These are phyloP conservation scores for Thalpophila matura DNA, from an alignment of 2,888 invertebrate genomes.

Conservation along the genomic window DNA sequence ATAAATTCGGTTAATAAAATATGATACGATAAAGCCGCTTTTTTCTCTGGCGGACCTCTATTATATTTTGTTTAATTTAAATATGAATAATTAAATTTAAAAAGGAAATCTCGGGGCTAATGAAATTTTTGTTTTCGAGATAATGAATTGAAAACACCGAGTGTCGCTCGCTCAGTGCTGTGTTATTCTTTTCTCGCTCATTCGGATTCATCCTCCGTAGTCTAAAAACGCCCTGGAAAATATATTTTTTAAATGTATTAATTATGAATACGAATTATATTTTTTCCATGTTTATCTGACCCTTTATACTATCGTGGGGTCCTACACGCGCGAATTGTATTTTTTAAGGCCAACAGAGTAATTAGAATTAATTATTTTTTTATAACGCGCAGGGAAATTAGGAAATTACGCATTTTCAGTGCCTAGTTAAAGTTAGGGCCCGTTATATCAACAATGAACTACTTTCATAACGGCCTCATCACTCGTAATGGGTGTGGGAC, in stretches of 20 bases:
- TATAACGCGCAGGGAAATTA: constrained; percentile 45
- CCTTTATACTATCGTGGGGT: constrained; percentile 74
- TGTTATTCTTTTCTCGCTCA: constrained; percentile 89
- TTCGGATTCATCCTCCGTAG: constrained; percentile 86
- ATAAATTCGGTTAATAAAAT: constrained; percentile 91
- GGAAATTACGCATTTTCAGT: constrained; percentile 48
- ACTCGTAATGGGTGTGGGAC: constrained; percentile 37
- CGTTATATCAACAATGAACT: constrained; percentile 47
- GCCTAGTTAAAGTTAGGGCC: constrained; percentile 43
- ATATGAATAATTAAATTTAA: constrained; percentile 91
- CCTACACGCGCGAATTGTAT: constrained; percentile 68
- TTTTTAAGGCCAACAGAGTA: constrained; percentile 72
- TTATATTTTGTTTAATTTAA: constrained; percentile 91
- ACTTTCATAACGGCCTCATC: constrained; percentile 50
- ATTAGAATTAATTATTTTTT: constrained; percentile 71
- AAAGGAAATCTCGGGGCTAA: constrained; percentile 90
- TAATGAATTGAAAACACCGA: constrained; percentile 91
- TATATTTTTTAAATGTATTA: constrained; percentile 84
- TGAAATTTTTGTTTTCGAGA: constrained; percentile 91
- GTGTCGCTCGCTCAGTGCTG: constrained; percentile 76
- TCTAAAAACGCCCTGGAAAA: constrained; percentile 76
- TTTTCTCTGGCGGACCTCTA: constrained; percentile 85
- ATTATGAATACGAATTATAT: constrained; percentile 82
- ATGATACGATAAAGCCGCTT: constrained; percentile 90
- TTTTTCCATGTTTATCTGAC: constrained; percentile 82